Percentiles rank a stretch among this genome's conserved stretches.
Evolutionary conservation across 1,140 invertebrate species (phyloP).

Genomic region (Triops longicaudatus): DNA sequence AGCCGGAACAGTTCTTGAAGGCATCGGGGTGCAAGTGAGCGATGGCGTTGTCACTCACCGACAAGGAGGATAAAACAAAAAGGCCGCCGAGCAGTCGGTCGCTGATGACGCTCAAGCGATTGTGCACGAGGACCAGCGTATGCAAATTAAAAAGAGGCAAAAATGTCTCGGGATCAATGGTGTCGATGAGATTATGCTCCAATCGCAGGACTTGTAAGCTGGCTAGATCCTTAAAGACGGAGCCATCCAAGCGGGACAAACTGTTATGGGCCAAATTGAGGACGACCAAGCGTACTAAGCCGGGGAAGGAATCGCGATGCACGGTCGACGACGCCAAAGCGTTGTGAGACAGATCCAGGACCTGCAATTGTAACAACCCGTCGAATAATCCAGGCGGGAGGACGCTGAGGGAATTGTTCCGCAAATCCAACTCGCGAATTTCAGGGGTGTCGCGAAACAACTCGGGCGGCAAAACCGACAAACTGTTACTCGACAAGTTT

Average conservation of each 20-base stretch:
- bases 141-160: conserved; percentile 63
- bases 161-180: conserved; percentile 63
- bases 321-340: conserved; percentile 68
- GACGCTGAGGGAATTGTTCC: conserved; percentile 68
- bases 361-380: conserved; percentile 61
- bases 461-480: conserved; percentile 62
- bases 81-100: conserved; percentile 60
- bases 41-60: conserved; percentile 65
- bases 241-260: conserved; percentile 57
- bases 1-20: conserved; percentile 65
- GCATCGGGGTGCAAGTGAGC: conserved; percentile 57
- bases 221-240: conserved; percentile 63
- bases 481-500: conserved; percentile 66
- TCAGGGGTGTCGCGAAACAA: conserved; percentile 58
- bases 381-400: conserved; percentile 65
- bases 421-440: conserved; percentile 60
- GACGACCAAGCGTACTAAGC: conserved; percentile 58
- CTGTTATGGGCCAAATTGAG: conserved; percentile 67
- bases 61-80: conserved; percentile 58
- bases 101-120: conserved; percentile 58
- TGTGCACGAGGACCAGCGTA: conserved; percentile 62
- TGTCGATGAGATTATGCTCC: conserved; percentile 63
- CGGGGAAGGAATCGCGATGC: conserved; percentile 64
- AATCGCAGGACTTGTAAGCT: conserved; percentile 66
- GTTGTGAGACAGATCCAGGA: conserved; percentile 67